Conservation (phyloP, 2,113 vertebrate species). For the Enhydra lutris region DNA sequence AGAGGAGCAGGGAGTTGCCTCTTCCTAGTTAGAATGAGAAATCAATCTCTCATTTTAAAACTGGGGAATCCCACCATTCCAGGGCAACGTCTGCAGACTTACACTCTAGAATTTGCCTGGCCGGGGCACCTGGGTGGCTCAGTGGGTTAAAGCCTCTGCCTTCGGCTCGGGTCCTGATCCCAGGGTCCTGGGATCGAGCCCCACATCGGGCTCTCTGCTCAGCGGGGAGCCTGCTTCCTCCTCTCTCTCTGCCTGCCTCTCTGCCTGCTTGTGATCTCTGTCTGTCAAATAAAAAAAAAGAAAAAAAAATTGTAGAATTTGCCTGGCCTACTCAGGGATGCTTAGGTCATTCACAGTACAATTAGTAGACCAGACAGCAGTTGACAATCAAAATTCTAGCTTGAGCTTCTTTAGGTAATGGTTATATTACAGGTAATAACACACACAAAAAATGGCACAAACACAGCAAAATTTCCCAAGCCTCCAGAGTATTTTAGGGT, state of each 20-base stretch:
- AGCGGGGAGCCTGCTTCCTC: too few relatives aligned
- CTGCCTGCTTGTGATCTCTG: too few relatives aligned
- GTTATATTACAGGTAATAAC: not conserved
- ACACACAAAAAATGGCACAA: not conserved
- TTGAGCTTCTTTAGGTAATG: not conserved
- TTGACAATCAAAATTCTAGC: not conserved
- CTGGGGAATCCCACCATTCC: not conserved
- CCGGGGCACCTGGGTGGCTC: too few relatives aligned
- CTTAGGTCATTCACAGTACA: not conserved
- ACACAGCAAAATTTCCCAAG: not conserved
- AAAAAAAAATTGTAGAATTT: not conserved
- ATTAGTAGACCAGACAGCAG: not conserved
- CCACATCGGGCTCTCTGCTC: too few relatives aligned
- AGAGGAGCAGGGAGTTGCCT: not conserved
- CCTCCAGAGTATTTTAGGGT: not conserved
- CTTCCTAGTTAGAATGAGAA: not conserved
- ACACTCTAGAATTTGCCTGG: not conserved
- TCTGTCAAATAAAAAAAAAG: too few relatives aligned
- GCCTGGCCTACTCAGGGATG: not conserved
- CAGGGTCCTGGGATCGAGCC: too few relatives aligned
- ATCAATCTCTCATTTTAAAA: not conserved
- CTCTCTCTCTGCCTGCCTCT: too few relatives aligned
- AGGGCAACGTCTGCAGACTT: not conserved
- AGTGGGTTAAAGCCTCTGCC: too few relatives aligned
- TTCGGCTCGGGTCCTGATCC: too few relatives aligned